Base-by-base conservation (phyloP, 1,140 invertebrate genomes). In the Cyphomyrmex costatus region DNA sequence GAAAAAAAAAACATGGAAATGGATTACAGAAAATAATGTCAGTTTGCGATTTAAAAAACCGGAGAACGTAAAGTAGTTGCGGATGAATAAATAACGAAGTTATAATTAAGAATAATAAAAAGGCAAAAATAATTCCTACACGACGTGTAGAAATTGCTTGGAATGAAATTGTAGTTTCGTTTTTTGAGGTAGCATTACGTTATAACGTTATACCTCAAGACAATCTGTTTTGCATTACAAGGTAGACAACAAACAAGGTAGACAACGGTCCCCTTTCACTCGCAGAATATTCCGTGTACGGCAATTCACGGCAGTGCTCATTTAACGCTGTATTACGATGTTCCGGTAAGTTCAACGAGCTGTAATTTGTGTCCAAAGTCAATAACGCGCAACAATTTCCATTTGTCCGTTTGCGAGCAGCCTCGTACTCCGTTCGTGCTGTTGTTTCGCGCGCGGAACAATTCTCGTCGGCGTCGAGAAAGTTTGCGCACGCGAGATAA, bases 361-460 rank as follows among this genome's bases (percentile, higher is more conserved):
- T 73, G 68, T 60, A 74, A 83, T 83, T 74, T 60, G 79, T 73
- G 66, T 60, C 66, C 53, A 82, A 73, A 73, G 79, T 74, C 79
- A 74, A 83, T 83, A 83, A 74, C 36, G 68, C 79, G 30, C 24
- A 73, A 27, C 53, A 46, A 83, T 83, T 83, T 74, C 24, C n/a
- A 73, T 73, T 71, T 56, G 21, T 73, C 53, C 51, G 36, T 73
- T 73, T 58, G 78, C 36, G 12, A 61, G 36, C n/a, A 33, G 30
- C 14, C 68, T 74, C 51, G 3, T 30, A 16, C 33, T 42, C 12
- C 30, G 24, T 6, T 53, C 30, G 6, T 46, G 24, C n/a, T 33
- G 53, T 58, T 70, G 24, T 36, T 58, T 60, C n/a, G 27, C 14
- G 66, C 24, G 51, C 66, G 51, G 56, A 82, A 73, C 21, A 66